phyloP scores from a whole-genome alignment of 2,888 invertebrate species.

The Plusia festucae region DNA sequence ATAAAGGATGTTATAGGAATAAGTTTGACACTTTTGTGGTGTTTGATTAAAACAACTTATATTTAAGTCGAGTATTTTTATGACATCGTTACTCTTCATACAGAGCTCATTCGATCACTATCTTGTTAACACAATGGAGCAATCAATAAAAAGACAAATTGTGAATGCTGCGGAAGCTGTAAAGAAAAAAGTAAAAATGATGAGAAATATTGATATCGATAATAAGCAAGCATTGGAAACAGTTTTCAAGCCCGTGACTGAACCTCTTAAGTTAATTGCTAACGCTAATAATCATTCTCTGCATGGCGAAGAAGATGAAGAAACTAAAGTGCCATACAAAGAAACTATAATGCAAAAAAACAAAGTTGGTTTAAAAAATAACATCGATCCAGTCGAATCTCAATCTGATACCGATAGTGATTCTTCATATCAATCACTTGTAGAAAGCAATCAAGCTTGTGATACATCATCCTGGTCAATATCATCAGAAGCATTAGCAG shows the following conservation, averaged over 20 bases:
- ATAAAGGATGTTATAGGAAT: conserved; percentile 6
- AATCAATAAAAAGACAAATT: neutral
- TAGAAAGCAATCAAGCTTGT: neutral
- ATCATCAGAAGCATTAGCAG: neutral
- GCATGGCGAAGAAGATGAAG: no score
- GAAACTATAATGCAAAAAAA: no score
- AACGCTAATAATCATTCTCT: neutral
- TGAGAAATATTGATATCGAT: neutral
- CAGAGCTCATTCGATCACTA: neutral
- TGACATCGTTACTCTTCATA: neutral
- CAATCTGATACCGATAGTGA: neutral
- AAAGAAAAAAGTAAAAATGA: neutral
- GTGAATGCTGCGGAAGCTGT: neutral
- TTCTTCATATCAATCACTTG: neutral
- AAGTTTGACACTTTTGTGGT: conserved; percentile 6
- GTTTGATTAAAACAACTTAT: neutral
- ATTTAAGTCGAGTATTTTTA: neutral
- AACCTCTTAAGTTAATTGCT: neutral
- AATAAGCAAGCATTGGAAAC: neutral
- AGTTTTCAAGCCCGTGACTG: no score
- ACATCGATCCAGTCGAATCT: neutral
- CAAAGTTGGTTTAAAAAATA: no score
- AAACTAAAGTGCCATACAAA: no score
- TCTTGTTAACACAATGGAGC: neutral
- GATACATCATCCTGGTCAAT: neutral